Conservation (phyloP, 2,113 vertebrate genomes). For the Aldabrachelys gigantea region DNA sequence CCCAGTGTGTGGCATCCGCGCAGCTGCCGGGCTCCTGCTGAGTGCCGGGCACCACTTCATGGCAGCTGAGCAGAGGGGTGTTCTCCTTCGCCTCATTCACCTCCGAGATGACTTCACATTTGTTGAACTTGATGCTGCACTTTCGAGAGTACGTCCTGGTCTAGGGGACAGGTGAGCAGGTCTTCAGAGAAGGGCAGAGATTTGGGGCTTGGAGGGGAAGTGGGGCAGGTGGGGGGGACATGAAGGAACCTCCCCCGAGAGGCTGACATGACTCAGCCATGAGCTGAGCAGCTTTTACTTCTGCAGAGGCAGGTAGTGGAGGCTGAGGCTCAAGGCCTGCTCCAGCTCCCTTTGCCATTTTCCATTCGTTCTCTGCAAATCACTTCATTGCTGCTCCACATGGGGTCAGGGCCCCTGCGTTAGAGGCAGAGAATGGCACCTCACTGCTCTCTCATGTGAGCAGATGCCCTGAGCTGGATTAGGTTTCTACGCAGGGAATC, state of each 20-base stretch:
- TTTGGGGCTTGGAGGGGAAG: neutral
- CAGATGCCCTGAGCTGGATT: neutral
- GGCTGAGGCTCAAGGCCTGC: neutral
- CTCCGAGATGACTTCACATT: slow-evolving; percentile 53
- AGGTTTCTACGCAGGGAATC: neutral
- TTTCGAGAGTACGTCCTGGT: neutral
- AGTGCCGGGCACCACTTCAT: fast-evolving
- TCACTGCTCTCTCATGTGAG: neutral
- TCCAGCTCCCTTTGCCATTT: neutral
- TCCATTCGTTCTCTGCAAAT: neutral
- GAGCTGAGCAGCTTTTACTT: neutral
- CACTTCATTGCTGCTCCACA: too few relatives aligned
- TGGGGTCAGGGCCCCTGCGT: neutral
- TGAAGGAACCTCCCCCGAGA: neutral
- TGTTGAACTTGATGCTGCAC: slow-evolving; percentile 38
- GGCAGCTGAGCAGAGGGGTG: slow-evolving; percentile 53
- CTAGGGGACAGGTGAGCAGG: neutral
- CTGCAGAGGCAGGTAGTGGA: neutral
- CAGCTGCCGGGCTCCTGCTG: slow-evolving; percentile 1
- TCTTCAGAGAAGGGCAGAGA: neutral
- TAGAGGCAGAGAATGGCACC: neutral
- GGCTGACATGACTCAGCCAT: neutral
- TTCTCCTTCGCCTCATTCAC: slow-evolving; percentile 55
- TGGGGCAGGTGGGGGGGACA: too few relatives aligned
- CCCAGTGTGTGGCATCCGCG: slow-evolving; percentile 71